Percentiles rank a stretch among this genome's conserved stretches.
Evolutionary conservation across 2,797 vertebrate species (phyloP).

Genomic region (Gambusia yucatana): DNA sequence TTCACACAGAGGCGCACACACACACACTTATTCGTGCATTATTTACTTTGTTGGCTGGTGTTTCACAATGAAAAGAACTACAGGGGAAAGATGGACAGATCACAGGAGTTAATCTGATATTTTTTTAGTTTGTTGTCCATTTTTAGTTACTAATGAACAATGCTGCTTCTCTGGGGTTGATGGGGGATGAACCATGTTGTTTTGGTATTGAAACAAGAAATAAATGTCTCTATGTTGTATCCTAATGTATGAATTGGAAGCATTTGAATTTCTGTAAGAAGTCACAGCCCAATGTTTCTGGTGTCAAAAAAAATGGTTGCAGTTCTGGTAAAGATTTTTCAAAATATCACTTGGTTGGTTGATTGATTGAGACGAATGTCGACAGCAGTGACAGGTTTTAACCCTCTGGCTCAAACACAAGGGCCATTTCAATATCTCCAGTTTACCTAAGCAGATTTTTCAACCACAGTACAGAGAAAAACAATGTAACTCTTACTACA

Average conservation of each 20-base stretch:
- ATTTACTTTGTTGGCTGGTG: conserved; percentile 21
- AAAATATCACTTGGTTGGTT: conserved; percentile 39
- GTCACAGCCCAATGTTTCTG: conserved; percentile 74
- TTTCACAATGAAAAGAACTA: conserved; percentile 21
- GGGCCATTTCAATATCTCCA: not conserved
- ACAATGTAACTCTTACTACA: not conserved
- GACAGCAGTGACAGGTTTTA: not conserved
- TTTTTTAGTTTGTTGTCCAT: conserved; percentile 42
- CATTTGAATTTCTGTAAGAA: conserved; percentile 76
- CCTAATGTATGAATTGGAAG: conserved; percentile 60
- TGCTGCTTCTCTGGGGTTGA: conserved; percentile 74
- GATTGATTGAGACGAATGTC: conserved; percentile 24
- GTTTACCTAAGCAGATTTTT: not conserved
- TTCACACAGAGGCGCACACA: conserved; percentile 52
- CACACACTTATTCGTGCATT: conserved; percentile 52
- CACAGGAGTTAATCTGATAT: conserved; percentile 51
- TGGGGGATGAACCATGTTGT: conserved; percentile 36
- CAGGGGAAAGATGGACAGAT: conserved; percentile 27
- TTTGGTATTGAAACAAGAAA: conserved; percentile 66
- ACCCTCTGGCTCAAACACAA: not conserved
- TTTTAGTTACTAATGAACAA: conserved; percentile 66
- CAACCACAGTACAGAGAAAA: not conserved
- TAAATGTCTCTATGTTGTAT: conserved; percentile 79
- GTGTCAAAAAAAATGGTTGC: conserved; percentile 59
- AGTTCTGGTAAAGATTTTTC: conserved; percentile 65